These are phyloP conservation scores for Seira musarum DNA, from an alignment of 2,888 invertebrate genomes.

Conservation along the genomic window DNA sequence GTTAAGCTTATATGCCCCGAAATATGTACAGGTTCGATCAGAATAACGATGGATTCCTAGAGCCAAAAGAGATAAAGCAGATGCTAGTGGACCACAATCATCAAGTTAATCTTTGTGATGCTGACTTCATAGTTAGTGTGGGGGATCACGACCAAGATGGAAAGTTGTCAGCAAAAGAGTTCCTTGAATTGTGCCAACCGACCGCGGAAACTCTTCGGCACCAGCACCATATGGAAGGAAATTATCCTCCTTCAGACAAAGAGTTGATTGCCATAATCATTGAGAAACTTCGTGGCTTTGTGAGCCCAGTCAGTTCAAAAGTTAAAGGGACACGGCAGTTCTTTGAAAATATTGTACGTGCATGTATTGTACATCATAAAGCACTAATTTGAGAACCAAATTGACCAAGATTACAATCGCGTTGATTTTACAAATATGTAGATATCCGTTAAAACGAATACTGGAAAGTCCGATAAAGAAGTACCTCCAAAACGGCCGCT, in stretches of 20 bases:
- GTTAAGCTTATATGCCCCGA: too few relatives aligned
- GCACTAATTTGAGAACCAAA: too few relatives aligned
- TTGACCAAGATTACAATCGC: too few relatives aligned
- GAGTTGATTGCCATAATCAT: slow-evolving; percentile 23
- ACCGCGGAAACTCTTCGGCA: slow-evolving; percentile 24
- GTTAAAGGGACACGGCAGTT: slow-evolving; percentile 7
- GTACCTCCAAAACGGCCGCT: too few relatives aligned
- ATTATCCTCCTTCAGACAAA: background rate
- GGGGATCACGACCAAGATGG: slow-evolving; percentile 33
- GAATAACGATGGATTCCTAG: slow-evolving; percentile 31
- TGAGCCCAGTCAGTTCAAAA: slow-evolving; percentile 3
- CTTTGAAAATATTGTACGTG: slow-evolving; percentile 30
- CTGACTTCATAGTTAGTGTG: slow-evolving; percentile 21
- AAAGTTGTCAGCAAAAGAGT: slow-evolving; percentile 32
- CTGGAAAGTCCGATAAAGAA: background rate
- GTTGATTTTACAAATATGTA: too few relatives aligned
- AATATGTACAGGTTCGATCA: slow-evolving; percentile 30
- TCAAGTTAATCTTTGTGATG: slow-evolving; percentile 32
- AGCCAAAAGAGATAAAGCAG: slow-evolving; percentile 32
- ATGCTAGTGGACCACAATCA: slow-evolving; percentile 25
- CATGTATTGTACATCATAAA: too few relatives aligned
- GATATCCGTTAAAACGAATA: background rate
- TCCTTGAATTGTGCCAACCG: slow-evolving; percentile 31
- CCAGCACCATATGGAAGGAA: slow-evolving; percentile 10
- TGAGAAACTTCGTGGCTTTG: background rate